Conservation (phyloP, 2,113 vertebrate genomes). For the Carettochelys insculpta region DNA sequence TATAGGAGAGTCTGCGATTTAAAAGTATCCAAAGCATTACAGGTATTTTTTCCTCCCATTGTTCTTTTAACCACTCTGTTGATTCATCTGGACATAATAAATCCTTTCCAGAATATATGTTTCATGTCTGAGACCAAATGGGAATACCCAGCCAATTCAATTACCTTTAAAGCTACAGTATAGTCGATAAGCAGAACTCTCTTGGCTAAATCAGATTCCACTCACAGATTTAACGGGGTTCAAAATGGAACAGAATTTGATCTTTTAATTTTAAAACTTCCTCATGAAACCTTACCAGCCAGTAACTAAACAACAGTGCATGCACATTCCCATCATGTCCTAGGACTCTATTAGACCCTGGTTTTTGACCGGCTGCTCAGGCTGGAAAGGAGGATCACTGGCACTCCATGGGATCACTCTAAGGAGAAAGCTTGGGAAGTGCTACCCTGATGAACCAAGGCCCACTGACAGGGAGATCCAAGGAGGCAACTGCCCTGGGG, state of each 20-base stretch:
- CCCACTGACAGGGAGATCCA: too few relatives aligned
- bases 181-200: not conserved
- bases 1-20: not conserved
- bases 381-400: not conserved
- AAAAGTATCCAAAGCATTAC: too few relatives aligned
- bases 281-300: constrained; percentile 7
- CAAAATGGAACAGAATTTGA: not conserved
- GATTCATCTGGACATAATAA: constrained; percentile 42
- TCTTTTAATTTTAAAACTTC: constrained; percentile 9
- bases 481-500: too few relatives aligned
- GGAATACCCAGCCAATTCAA: constrained; percentile 34
- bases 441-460: not conserved
- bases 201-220: constrained; percentile 8
- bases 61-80: constrained; percentile 15
- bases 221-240: constrained; percentile 14
- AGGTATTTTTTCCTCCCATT: not conserved
- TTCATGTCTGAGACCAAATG: constrained; percentile 42
- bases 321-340: not conserved
- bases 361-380: not conserved
- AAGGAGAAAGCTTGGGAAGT: not conserved
- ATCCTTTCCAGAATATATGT: constrained; percentile 10
- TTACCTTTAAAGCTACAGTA: constrained; percentile 43
- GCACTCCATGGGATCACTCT: not conserved
- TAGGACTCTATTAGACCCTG: not conserved
- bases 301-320: constrained; percentile 9